These are phyloP conservation scores for Nasonia vitripennis DNA, from an alignment of 1,140 invertebrate species.

Conservation along the genomic window DNA sequence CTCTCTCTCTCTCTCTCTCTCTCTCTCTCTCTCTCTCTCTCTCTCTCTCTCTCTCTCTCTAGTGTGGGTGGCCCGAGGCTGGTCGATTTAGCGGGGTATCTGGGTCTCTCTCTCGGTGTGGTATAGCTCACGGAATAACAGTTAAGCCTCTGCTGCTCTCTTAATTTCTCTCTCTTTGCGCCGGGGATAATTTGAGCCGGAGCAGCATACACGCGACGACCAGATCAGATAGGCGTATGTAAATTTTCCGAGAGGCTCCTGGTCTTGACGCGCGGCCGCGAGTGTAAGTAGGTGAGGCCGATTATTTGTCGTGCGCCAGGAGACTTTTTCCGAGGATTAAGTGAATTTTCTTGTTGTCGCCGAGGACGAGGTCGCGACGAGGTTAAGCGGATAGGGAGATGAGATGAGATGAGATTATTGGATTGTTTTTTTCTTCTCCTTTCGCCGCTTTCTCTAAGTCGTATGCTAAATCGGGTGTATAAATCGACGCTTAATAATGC, in stretches of 20 bases:
- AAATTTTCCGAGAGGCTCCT: conserved; percentile 14
- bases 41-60: too few relatives aligned
- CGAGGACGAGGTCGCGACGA: neutral
- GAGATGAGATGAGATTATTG: neutral
- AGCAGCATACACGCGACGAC: neutral
- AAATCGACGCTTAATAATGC: too few relatives aligned
- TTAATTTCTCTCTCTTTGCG: conserved; percentile 36
- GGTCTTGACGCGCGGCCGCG: neutral
- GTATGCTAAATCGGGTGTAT: neutral
- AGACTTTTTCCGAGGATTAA: too few relatives aligned
- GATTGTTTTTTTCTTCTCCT: neutral
- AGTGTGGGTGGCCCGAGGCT: neutral
- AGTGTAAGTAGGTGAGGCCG: neutral
- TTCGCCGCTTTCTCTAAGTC: neutral
- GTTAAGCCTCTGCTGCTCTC: conserved; percentile 21
- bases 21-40: too few relatives aligned
- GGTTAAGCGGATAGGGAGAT: neutral
- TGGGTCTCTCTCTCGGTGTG: neutral
- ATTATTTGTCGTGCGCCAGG: neutral
- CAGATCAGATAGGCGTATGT: conserved; percentile 31
- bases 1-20: too few relatives aligned
- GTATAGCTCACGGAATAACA: conserved; percentile 1
- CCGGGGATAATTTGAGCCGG: conserved; percentile 24
- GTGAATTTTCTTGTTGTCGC: neutral
- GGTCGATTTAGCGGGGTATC: conserved; percentile 24